Conservation (phyloP, 2,888 invertebrate species). For the Drosophila gaucha region DNA sequence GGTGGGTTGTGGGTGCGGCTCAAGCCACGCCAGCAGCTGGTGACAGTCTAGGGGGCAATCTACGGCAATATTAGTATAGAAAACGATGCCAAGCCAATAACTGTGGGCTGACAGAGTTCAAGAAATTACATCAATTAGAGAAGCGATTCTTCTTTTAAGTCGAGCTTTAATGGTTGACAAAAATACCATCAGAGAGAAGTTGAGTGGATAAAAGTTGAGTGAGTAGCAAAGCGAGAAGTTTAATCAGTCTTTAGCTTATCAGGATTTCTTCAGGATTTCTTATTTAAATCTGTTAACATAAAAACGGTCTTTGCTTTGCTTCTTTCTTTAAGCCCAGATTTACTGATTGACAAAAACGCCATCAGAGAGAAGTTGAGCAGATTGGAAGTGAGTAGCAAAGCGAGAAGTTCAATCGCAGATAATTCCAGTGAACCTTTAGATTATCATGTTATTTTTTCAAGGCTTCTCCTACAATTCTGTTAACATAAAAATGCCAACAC, state of each 20-base stretch:
- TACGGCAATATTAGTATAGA: constrained; percentile 17
- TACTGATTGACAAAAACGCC: too few species aligned
- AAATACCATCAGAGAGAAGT: too few species aligned
- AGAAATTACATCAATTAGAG: neutral
- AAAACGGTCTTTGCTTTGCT: too few species aligned
- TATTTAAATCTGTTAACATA: too few species aligned
- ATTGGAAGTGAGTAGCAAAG: neutral
- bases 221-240: neutral
- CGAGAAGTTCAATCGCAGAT: too few species aligned
- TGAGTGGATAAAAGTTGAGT: neutral
- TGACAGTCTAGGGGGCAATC: constrained; percentile 8
- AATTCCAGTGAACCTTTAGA: too few species aligned
- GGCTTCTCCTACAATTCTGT: too few species aligned
- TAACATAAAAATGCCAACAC: too few species aligned
- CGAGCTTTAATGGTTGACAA: neutral
- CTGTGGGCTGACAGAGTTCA: neutral
- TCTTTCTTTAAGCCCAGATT: neutral
- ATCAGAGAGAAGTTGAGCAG: neutral
- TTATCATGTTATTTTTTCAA: too few species aligned
- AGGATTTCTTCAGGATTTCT: too few species aligned
- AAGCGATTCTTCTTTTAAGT: neutral
- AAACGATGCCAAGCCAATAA: constrained; percentile 8
- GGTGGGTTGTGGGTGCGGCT: constrained; percentile 87
- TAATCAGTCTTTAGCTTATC: too few species aligned
- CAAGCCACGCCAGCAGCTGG: constrained; percentile 64